Percentiles rank a stretch among this genome's conserved stretches.
phyloP scores from a whole-genome alignment of 2,888 invertebrate genomes.

The Melangyna quadrimaculata region DNA sequence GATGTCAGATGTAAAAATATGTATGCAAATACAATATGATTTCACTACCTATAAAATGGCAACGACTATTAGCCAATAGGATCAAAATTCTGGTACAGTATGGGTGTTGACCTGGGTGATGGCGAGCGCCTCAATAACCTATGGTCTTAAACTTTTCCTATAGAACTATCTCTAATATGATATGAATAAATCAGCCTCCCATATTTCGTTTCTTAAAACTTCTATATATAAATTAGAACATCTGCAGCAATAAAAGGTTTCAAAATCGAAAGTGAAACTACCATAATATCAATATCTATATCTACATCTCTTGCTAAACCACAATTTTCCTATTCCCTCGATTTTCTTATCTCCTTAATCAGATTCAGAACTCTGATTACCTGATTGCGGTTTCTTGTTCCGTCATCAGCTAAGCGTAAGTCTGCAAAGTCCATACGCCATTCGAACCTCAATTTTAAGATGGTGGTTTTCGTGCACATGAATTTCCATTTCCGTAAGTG shows the following conservation, averaged over 20 bases:
- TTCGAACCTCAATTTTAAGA: neutral
- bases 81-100: no score
- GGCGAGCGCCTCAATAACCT: no score
- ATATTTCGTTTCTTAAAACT: no score
- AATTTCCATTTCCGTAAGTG: constrained; percentile 66
- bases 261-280: neutral
- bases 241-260: neutral
- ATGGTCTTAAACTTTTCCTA: no score
- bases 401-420: constrained; percentile 19
- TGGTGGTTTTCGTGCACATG: neutral
- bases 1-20: no score
- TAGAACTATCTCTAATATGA: no score
- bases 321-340: constrained; percentile 26
- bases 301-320: neutral
- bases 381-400: constrained; percentile 60
- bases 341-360: constrained; percentile 49
- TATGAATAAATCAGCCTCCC: no score
- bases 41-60: no score
- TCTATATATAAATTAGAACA: no score
- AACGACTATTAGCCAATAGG: no score
- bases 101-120: no score
- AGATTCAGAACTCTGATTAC: constrained; percentile 54
- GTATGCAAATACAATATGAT: no score
- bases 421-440: neutral
- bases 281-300: neutral